These are phyloP conservation scores for Motacilla tschutschensis DNA, from an alignment of 2,113 vertebrate species.

Conservation along the genomic window DNA sequence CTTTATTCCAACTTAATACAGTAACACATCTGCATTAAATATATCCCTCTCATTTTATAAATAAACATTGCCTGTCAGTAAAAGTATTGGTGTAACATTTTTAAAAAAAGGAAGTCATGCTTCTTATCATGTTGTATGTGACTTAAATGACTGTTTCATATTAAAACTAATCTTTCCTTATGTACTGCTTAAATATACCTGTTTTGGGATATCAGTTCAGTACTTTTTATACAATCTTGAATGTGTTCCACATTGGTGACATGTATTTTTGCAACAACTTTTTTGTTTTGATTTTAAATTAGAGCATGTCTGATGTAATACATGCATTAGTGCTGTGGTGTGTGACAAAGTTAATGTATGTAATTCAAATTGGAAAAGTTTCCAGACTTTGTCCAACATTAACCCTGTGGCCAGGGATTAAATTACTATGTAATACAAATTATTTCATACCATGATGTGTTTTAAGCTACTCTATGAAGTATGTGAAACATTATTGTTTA, in stretches of 20 bases:
- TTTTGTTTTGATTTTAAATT: slow-evolving; percentile 69
- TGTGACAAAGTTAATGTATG: slow-evolving; percentile 76
- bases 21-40: slow-evolving; percentile 24
- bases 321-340: slow-evolving; percentile 76
- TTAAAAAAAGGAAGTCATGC: slow-evolving; percentile 67
- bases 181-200: slow-evolving; percentile 81
- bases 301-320: slow-evolving; percentile 76
- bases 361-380: slow-evolving; percentile 84
- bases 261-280: slow-evolving; percentile 76
- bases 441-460: slow-evolving; percentile 71
- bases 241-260: slow-evolving; percentile 84
- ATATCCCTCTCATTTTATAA: slow-evolving; percentile 57
- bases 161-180: slow-evolving; percentile 79
- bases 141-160: slow-evolving; percentile 81
- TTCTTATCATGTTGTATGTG: slow-evolving; percentile 77
- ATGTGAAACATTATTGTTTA: slow-evolving; percentile 67
- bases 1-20: background rate
- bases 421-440: slow-evolving; percentile 84
- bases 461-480: slow-evolving; percentile 78
- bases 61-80: slow-evolving; percentile 69
- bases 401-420: slow-evolving; percentile 71
- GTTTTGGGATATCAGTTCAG: slow-evolving; percentile 80
- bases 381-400: slow-evolving; percentile 78
- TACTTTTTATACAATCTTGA: slow-evolving; percentile 79
- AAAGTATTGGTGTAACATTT: slow-evolving; percentile 66